These are phyloP conservation scores for Madoqua kirkii DNA, from an alignment of 2,113 vertebrate species.

Conservation along the genomic window DNA sequence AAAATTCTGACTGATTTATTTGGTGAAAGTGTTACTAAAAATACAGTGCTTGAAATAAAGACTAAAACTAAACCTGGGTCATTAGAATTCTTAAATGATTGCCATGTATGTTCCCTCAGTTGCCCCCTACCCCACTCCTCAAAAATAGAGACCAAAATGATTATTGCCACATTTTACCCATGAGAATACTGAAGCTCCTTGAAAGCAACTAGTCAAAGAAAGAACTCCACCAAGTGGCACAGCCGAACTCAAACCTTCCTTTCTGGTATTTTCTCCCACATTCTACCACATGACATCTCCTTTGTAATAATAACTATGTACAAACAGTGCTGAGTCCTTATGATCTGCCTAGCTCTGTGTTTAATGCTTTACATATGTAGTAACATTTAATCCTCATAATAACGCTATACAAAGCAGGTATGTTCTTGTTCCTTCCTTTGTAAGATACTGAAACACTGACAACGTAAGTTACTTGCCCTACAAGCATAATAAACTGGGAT, in stretches of 20 bases:
- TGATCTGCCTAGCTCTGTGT: neutral
- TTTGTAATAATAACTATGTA: neutral
- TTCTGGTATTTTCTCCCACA: neutral
- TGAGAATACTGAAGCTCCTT: neutral
- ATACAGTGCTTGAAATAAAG: neutral
- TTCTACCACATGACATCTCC: neutral
- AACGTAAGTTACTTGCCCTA: neutral
- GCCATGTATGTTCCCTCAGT: neutral
- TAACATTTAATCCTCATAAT: constrained; percentile 5
- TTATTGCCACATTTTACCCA: neutral
- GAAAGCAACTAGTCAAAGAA: neutral
- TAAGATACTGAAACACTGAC: neutral
- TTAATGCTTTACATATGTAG: neutral
- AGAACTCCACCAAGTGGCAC: neutral
- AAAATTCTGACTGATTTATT: neutral
- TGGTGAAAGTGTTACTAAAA: constrained; percentile 11
- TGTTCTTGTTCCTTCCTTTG: neutral
- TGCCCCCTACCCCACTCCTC: neutral
- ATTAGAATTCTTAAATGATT: neutral
- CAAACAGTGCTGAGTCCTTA: neutral
- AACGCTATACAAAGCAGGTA: neutral
- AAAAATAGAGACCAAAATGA: neutral
- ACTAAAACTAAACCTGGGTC: neutral
- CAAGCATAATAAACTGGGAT: neutral
- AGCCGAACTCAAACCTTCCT: neutral